These are phyloP conservation scores for Phenacoccus solenopsis DNA, from an alignment of 1,140 invertebrate species.

Conservation along the genomic window DNA sequence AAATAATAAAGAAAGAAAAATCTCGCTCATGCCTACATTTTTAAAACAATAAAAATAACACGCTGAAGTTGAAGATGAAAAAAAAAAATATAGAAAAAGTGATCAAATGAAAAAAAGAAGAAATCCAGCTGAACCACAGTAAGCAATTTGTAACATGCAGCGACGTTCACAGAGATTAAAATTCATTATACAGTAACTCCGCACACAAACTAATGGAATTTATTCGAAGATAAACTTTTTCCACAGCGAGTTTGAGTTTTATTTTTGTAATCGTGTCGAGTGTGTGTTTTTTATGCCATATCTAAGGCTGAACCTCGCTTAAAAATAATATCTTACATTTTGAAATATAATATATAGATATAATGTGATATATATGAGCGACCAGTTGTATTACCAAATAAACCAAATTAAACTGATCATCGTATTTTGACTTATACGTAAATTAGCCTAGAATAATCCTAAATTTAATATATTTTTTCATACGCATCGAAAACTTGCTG, in stretches of 20 bases:
- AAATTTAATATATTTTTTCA: background rate
- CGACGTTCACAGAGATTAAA: background rate
- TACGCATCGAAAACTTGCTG: background rate
- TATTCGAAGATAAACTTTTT: too few species aligned
- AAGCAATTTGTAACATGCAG: slow-evolving; percentile 9
- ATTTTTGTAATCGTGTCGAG: too few species aligned
- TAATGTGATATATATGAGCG: too few species aligned
- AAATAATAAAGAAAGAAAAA: too few species aligned
- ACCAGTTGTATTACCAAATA: too few species aligned
- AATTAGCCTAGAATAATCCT: background rate
- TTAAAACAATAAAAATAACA: too few species aligned
- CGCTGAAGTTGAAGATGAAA: too few species aligned
- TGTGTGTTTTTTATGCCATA: background rate
- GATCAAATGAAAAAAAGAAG: background rate
- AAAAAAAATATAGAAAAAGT: background rate
- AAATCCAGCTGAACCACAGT: background rate
- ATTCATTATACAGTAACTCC: slow-evolving; percentile 9
- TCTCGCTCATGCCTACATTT: too few species aligned
- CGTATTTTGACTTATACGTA: too few species aligned
- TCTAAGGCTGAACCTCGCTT: background rate
- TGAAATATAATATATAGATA: background rate
- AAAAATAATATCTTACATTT: background rate
- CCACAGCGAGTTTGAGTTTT: too few species aligned
- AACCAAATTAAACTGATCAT: too few species aligned
- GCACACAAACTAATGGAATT: background rate